Evolutionary conservation across 30 jellyfish, hydroid and myxozoan genomes (phyloP).

Genomic region (Cassiopea xamachana): DNA sequence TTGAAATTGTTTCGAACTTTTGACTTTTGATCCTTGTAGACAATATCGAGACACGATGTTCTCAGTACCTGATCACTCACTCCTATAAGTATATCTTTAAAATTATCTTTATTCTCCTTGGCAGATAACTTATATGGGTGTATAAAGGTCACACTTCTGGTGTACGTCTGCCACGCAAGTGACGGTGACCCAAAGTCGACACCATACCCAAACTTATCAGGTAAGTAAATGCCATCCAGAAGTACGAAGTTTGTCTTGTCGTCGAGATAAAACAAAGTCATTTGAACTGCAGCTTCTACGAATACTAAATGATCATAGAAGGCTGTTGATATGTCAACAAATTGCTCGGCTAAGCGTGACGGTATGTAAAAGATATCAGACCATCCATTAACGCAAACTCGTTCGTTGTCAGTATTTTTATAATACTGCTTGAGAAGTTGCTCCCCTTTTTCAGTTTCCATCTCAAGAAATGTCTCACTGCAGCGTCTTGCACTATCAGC

Average conservation of each 20-base stretch:
- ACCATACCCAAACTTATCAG: constrained; percentile 63
- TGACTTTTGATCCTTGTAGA: background rate
- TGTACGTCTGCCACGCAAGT: constrained; percentile 65
- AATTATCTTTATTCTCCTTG: constrained; percentile 29
- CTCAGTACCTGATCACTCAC: constrained; percentile 61
- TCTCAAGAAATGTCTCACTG: constrained; percentile 49
- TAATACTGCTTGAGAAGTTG: constrained; percentile 35
- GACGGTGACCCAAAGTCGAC: constrained; percentile 49
- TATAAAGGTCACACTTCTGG: constrained; percentile 53
- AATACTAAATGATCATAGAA: constrained; percentile 70
- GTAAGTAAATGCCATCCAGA: constrained; percentile 56
- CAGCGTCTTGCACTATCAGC: constrained; percentile 71
- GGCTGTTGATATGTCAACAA: constrained; percentile 42
- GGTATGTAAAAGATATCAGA: constrained; percentile 77
- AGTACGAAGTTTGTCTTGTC: constrained; percentile 20
- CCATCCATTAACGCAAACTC: constrained; percentile 70
- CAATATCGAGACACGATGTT: constrained; percentile 67
- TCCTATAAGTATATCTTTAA: constrained; percentile 44
- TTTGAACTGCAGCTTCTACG: constrained; percentile 73
- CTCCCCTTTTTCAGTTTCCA: constrained; percentile 33
- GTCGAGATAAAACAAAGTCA: constrained; percentile 35
- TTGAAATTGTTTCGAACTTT: constrained; percentile 17
- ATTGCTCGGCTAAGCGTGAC: constrained; percentile 10
- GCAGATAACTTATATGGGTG: constrained; percentile 67
- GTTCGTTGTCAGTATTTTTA: constrained; percentile 56